Percentiles rank a stretch among this genome's conserved stretches.
Evolutionary conservation across 2,797 vertebrate species (phyloP).

Genomic region (Karalla daura): DNA sequence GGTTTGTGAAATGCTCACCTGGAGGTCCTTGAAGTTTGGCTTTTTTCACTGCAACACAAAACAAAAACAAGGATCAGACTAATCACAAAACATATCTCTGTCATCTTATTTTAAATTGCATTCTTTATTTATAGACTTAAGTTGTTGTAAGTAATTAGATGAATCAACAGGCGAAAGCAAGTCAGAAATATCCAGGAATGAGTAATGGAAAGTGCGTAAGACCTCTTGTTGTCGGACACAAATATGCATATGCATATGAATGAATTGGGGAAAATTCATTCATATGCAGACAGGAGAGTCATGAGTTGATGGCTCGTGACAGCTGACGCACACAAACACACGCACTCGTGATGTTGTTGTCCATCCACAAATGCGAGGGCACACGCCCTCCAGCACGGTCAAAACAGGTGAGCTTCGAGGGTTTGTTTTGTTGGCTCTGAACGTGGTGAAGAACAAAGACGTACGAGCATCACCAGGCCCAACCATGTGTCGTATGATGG

Average conservation of each 20-base stretch:
- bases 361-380: not conserved
- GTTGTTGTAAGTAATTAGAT: not conserved
- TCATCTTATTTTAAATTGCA: not conserved
- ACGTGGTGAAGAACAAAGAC: not conserved
- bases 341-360: not conserved
- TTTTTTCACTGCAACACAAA: conserved; percentile 84
- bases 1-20: conserved; percentile 67
- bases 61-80: conserved; percentile 23
- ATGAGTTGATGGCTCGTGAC: conserved; percentile 18
- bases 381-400: not conserved
- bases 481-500: not conserved
- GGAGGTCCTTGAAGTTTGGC: conserved; percentile 82
- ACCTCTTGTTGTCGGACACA: conserved; percentile 13
- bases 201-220: conserved; percentile 3
- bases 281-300: conserved; percentile 27
- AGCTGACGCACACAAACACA: conserved; percentile 17
- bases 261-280: conserved; percentile 28
- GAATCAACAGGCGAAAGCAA: not conserved
- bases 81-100: not conserved
- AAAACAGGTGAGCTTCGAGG: conserved; percentile 18
- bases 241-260: too few species aligned
- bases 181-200: not conserved
- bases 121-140: too few species aligned
- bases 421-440: not conserved
- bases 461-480: not conserved